A percentile compares a stretch with the other conserved stretches of the same genome.
Conservation (phyloP, 2,113 vertebrate genomes). For the Halcyon senegalensis region DNA sequence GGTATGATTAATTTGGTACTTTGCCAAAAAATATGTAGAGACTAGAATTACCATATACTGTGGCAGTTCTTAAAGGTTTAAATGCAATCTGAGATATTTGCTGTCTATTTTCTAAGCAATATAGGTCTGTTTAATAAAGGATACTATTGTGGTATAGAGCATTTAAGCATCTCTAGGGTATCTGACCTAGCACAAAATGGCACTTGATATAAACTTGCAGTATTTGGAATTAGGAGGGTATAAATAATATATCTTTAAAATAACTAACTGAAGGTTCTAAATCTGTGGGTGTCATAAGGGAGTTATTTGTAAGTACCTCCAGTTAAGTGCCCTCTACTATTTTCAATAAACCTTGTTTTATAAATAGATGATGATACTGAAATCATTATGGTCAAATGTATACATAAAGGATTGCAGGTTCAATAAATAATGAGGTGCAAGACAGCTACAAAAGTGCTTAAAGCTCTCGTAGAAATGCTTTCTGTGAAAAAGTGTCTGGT, state of each 20-base stretch:
- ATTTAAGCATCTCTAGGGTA: neutral
- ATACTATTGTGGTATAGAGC: neutral
- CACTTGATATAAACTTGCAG: neutral
- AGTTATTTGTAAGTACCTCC: neutral
- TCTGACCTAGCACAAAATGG: neutral
- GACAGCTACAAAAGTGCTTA: neutral
- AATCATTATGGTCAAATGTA: neutral
- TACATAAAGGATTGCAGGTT: neutral
- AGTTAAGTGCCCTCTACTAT: neutral
- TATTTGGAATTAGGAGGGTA: neutral
- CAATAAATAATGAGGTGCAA: neutral
- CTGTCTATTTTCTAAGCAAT: neutral
- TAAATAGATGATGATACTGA: neutral
- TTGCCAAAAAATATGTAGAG: neutral
- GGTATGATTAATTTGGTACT: neutral
- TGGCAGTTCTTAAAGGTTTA: neutral
- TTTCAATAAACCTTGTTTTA: neutral
- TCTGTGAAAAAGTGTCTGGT: neutral
- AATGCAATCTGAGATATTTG: neutral
- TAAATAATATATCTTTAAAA: neutral
- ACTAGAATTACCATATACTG: neutral
- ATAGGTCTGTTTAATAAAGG: neutral
- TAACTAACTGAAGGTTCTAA: neutral
- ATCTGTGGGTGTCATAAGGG: neutral
- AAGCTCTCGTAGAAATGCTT: neutral